Evolutionary conservation across 2,113 vertebrate genomes (phyloP), one percentile per base, ranked within the genome.

Genomic region (Myocastor coypus): DNA sequence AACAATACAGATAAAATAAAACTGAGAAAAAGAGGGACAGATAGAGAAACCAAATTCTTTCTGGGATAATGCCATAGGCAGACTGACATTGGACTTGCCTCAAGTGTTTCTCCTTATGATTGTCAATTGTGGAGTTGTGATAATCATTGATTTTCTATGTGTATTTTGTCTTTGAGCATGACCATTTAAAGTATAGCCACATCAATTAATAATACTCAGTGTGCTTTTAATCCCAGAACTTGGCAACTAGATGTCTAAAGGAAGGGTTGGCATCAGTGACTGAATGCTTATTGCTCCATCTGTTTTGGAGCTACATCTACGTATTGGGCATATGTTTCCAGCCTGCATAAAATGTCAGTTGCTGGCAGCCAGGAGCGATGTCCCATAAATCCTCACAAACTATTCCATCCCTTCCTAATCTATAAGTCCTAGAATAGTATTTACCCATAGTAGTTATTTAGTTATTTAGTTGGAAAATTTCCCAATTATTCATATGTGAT

Each of bases 221-320:
- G 22, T 57, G 26, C 17, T 92, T 78, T 94, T 66, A 59, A 95
- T 92, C 87, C 32, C 32, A 82, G 57, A 57, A 19, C 7, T 89
- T 83, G 26, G 14, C 28, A 77, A 64, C 22, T 57, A 37, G 63
- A 40, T 80, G 50, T 40, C 46, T 94, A 71, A 57, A 75, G 89
- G 66, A 90, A 89, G 61, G 3, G 34, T 46, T 84, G 75, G 59
- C 37, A 40, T 85, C 64, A 80, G 46, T 32, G 28, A 26, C 7
- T 64, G 42, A 24, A 19, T 64, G n/a, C 16, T 52, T 64, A 16
- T 50, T 42, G 34, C 34, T 92, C 17, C 52, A 34, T 91, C 64
- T 81, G 1, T 84, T 73, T 91, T 37, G 55, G 73, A 57, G 40
- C 55, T 68, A 4, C n/a, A 17, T 40, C 22, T 84, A 12, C 2